Evolutionary conservation across 2,113 vertebrate species (phyloP).

Genomic region (Sitta europaea): DNA sequence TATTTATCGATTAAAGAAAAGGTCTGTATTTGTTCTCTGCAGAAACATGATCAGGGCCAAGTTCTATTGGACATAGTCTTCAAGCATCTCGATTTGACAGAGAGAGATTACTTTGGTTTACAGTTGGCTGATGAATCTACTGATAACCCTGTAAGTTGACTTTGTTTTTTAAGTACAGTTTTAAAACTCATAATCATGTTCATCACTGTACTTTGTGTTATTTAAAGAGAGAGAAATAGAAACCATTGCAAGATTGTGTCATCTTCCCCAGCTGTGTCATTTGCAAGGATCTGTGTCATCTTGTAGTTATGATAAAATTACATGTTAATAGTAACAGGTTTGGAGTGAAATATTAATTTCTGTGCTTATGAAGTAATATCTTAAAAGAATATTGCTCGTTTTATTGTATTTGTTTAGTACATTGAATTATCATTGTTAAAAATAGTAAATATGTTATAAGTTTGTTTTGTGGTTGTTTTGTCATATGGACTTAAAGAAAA

Average conservation of each 20-base stretch:
- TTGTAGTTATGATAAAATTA: background rate
- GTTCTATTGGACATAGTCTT: conserved; percentile 92
- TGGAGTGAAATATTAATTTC: background rate
- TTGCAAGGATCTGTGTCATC: background rate
- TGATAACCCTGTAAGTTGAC: conserved; percentile 88
- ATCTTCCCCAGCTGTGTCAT: background rate
- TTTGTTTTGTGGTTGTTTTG: background rate
- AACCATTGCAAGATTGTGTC: background rate
- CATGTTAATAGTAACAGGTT: background rate
- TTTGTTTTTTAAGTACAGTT: background rate
- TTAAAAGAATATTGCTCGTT: background rate
- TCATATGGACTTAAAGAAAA: background rate
- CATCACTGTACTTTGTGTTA: background rate
- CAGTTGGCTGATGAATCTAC: conserved; percentile 91
- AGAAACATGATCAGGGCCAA: conserved; percentile 96
- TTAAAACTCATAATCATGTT: background rate
- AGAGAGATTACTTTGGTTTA: conserved; percentile 97
- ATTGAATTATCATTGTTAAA: background rate
- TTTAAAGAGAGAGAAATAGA: background rate
- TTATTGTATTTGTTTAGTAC: background rate
- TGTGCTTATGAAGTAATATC: background rate
- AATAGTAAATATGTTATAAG: background rate
- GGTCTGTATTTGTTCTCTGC: conserved; percentile 34
- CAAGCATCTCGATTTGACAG: conserved; percentile 96
- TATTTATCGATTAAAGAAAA: background rate